phyloP scores from a whole-genome alignment of 2,113 vertebrate species.

The Lepisosteus oculatus region DNA sequence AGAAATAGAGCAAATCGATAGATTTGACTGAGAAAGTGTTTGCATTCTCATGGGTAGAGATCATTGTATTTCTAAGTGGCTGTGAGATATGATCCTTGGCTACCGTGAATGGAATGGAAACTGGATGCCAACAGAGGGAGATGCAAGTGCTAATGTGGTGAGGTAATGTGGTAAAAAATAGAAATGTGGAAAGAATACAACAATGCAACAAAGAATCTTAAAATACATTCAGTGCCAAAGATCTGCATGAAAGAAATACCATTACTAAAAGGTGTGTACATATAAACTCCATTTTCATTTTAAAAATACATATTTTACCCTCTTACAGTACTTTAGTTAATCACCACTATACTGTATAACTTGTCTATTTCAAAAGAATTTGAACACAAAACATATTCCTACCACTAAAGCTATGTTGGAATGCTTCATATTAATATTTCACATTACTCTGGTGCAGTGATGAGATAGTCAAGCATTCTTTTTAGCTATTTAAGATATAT shows the following conservation, averaged over 20 bases:
- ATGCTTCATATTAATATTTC: too few relatives aligned
- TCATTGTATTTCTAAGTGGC: conserved; percentile 84
- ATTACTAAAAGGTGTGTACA: conserved; percentile 1
- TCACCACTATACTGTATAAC: too few relatives aligned
- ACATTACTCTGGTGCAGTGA: too few relatives aligned
- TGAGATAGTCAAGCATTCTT: too few relatives aligned
- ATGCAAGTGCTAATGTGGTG: conserved; percentile 61
- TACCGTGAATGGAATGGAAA: conserved; percentile 78
- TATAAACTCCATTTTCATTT: background rate
- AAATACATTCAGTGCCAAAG: conserved; percentile 52
- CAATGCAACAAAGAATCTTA: conserved; percentile 60
- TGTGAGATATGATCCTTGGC: conserved; percentile 81
- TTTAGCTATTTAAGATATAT: too few relatives aligned
- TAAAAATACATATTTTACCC: too few relatives aligned
- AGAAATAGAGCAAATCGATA: conserved; percentile 94
- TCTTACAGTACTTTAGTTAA: too few relatives aligned
- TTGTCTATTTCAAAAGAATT: too few relatives aligned
- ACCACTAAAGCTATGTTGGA: conserved; percentile 29
- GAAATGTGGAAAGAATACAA: conserved; percentile 55
- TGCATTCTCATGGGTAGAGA: conserved; percentile 83
- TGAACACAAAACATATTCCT: too few relatives aligned
- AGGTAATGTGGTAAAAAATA: conserved; percentile 75
- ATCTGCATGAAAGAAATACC: conserved; percentile 6
- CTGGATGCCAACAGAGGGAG: conserved; percentile 69
- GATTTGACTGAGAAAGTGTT: conserved; percentile 76